phyloP scores from a whole-genome alignment of 1,140 invertebrate species.

The Rhopalosiphum padi region DNA sequence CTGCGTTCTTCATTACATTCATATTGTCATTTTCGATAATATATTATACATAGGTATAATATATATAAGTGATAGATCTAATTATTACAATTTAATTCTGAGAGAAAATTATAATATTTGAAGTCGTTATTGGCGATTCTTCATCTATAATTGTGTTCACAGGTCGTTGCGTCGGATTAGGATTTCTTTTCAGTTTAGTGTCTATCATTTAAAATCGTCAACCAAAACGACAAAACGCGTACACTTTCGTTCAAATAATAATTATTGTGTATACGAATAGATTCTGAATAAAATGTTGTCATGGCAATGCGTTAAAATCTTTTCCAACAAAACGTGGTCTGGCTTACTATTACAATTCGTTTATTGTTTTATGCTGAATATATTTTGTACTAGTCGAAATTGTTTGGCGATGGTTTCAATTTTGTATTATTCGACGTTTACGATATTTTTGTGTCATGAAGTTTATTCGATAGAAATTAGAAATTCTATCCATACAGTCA shows the following conservation, averaged over 20 bases:
- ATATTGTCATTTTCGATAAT: neutral
- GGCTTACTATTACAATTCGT: neutral
- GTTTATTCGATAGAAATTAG: neutral
- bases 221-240: conserved; percentile 38
- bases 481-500: neutral
- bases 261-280: neutral
- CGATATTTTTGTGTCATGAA: neutral
- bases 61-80: neutral
- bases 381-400: neutral
- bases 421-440: neutral
- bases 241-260: conserved; percentile 39
- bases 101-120: conserved; percentile 33
- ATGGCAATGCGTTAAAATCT: neutral
- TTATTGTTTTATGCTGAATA: neutral
- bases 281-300: neutral
- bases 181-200: conserved; percentile 43
- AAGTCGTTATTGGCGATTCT: neutral
- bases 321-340: neutral
- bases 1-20: accelerated
- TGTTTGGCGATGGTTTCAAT: neutral
- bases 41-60: neutral
- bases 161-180: conserved; percentile 43
- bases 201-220: conserved; percentile 20
- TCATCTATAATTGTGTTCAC: conserved; percentile 35
- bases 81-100: neutral